These are phyloP conservation scores for Formica aserva DNA, from an alignment of 2,888 invertebrate species.

Conservation along the genomic window DNA sequence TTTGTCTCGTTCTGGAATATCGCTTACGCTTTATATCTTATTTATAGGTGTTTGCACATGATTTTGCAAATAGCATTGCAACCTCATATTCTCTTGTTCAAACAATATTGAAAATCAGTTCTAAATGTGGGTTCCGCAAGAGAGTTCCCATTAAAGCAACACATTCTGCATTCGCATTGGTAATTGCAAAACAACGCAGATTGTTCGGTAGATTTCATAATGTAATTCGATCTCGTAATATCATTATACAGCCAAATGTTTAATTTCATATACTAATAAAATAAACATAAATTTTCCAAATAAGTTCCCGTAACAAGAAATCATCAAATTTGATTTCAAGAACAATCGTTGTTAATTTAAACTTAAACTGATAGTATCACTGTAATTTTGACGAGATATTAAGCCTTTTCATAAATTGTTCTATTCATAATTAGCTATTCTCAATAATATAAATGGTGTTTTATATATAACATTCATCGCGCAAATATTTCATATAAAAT, in stretches of 20 bases:
- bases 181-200: conserved; percentile 1
- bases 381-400: neutral
- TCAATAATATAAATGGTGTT: conserved; percentile 4
- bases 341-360: neutral
- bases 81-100: neutral
- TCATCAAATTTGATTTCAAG: neutral
- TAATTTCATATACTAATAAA: neutral
- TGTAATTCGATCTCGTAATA: neutral
- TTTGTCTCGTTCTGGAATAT: neutral
- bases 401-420: neutral
- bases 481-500: neutral
- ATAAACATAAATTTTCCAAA: neutral
- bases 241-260: neutral
- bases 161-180: conserved; percentile 10
- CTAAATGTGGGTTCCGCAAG: neutral
- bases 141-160: neutral
- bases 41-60: conserved; percentile 6
- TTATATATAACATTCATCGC: neutral
- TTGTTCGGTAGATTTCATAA: conserved; percentile 18
- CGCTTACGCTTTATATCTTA: conserved; percentile 14
- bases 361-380: neutral
- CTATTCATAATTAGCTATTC: neutral
- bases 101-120: conserved; percentile 19
- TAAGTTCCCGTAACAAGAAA: neutral
- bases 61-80: conserved; percentile 36